These are phyloP conservation scores for Adrianichthys oophorus DNA, from an alignment of 2,797 vertebrate genomes.

Conservation along the genomic window DNA sequence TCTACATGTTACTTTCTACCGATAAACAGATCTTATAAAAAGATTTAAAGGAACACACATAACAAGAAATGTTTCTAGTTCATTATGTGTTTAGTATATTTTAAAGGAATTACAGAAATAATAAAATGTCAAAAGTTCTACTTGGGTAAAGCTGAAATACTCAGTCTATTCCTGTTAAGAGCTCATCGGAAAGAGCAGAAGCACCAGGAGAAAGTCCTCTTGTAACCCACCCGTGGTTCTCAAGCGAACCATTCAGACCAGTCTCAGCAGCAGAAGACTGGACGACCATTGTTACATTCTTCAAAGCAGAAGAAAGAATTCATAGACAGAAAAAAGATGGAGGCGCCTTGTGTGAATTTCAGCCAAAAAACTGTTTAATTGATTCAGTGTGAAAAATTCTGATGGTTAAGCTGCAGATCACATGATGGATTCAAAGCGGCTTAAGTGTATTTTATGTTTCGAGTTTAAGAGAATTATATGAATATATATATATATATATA, in stretches of 20 bases:
- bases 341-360: slow-evolving; percentile 55
- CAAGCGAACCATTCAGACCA: slow-evolving; percentile 53
- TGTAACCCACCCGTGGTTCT: slow-evolving; percentile 59
- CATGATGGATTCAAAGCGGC: slow-evolving; percentile 26
- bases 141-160: slow-evolving; percentile 29
- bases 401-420: slow-evolving; percentile 36
- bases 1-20: slow-evolving; percentile 32
- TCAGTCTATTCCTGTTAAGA: slow-evolving; percentile 31
- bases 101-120: slow-evolving; percentile 3
- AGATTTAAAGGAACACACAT: no score
- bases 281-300: slow-evolving; percentile 67
- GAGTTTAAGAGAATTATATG: slow-evolving; percentile 8
- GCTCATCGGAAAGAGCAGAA: slow-evolving; percentile 49
- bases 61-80: no score
- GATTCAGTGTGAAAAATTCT: slow-evolving; percentile 45
- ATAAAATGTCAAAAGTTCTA: slow-evolving; percentile 19
- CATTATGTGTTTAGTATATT: slow-evolving; percentile 6
- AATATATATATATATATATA: not conserved
- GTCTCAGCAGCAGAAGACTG: slow-evolving; percentile 64
- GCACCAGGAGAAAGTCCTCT: slow-evolving; percentile 53
- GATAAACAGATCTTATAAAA: not conserved
- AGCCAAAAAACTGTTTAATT: slow-evolving; percentile 62
- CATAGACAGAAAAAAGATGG: slow-evolving; percentile 38
- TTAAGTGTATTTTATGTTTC: slow-evolving; percentile 8
- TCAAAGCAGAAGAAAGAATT: slow-evolving; percentile 52